These are phyloP conservation scores for Calonectris borealis DNA, from an alignment of 2,113 vertebrate genomes.

Conservation along the genomic window DNA sequence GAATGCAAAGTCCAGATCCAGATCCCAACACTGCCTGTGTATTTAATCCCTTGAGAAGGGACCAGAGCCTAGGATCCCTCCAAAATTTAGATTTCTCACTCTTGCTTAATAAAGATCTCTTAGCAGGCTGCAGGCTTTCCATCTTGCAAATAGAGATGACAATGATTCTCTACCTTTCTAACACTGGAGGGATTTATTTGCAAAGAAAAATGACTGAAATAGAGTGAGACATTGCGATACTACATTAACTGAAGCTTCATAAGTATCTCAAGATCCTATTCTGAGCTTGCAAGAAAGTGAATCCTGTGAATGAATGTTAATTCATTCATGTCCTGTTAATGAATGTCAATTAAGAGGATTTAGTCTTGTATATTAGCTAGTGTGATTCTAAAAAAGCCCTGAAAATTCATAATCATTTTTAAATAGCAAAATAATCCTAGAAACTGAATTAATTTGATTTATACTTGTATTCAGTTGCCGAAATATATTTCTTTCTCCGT, in stretches of 20 bases:
- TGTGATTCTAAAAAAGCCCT: neutral
- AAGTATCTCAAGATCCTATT: neutral
- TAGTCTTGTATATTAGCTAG: neutral
- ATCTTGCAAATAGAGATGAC: neutral
- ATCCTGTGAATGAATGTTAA: neutral
- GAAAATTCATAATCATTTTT: neutral
- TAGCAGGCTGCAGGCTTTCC: neutral
- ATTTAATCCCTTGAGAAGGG: neutral
- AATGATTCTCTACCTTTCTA: neutral
- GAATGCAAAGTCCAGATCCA: neutral
- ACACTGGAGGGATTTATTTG: neutral
- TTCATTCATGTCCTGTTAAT: neutral
- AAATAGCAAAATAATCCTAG: neutral
- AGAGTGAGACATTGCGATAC: neutral
- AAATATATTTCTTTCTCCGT: constrained; percentile 22
- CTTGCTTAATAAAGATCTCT: neutral
- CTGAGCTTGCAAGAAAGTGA: neutral
- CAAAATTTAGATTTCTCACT: neutral
- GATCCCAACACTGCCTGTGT: neutral
- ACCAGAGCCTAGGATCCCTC: neutral
- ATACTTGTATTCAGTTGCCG: neutral
- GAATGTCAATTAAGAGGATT: neutral
- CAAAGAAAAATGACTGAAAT: neutral
- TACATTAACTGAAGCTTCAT: neutral
- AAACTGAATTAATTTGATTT: neutral